Conservation (phyloP, 2,888 invertebrate species). For the Dolichomitus sp. region DNA sequence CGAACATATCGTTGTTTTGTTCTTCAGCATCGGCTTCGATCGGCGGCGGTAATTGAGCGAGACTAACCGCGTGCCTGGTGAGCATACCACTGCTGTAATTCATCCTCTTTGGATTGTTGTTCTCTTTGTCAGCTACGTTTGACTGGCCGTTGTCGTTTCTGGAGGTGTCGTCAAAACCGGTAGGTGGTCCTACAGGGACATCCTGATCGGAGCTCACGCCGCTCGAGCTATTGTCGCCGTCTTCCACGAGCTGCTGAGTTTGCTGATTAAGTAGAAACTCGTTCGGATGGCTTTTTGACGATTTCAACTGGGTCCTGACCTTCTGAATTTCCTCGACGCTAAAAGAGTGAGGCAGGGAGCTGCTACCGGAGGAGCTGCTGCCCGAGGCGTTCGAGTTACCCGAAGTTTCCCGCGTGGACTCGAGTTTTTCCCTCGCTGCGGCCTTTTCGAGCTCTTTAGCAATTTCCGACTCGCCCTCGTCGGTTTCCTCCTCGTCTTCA, state of each 20-base stretch:
- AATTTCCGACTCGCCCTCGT: constrained; percentile 86
- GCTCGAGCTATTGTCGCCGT: constrained; percentile 95
- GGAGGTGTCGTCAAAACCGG: constrained; percentile 85
- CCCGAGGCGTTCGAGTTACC: constrained; percentile 86
- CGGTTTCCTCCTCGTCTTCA: constrained; percentile 89
- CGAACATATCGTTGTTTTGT: constrained; percentile 88
- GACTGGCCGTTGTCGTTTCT: constrained; percentile 84
- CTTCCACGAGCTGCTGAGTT: constrained; percentile 87
- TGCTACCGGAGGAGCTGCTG: constrained; percentile 91
- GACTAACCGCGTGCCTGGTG: constrained; percentile 91
- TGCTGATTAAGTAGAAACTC: constrained; percentile 89
- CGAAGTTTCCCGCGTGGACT: constrained; percentile 86
- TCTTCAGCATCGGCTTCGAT: constrained; percentile 91
- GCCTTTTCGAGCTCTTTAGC: constrained; percentile 88
- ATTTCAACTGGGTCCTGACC: constrained; percentile 93
- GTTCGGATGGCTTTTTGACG: constrained; percentile 95
- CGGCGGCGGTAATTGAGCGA: constrained; percentile 94
- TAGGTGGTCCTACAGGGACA: constrained; percentile 88
- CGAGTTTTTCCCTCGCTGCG: constrained; percentile 85
- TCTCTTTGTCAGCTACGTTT: constrained; percentile 80
- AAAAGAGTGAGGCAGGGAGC: constrained; percentile 94
- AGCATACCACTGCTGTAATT: constrained; percentile 85
- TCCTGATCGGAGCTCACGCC: constrained; percentile 96
- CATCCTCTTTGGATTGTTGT: constrained; percentile 79
- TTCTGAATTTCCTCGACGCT: constrained; percentile 96